phyloP scores from a whole-genome alignment of 2,113 vertebrate species.

The Columba janthina region DNA sequence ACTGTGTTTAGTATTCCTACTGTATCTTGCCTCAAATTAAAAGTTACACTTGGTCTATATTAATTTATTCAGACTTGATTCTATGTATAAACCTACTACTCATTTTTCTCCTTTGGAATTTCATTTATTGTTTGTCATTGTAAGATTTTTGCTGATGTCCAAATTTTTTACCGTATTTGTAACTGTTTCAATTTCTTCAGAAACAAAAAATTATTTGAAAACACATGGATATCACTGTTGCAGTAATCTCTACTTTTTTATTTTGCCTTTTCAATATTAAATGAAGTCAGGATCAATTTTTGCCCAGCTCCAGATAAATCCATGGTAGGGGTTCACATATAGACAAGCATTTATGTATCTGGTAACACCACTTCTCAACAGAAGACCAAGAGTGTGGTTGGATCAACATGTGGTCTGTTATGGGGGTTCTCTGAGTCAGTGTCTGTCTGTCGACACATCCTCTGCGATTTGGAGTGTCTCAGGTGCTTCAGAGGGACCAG shows the following conservation, averaged over 20 bases:
- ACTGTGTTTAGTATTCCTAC: not conserved
- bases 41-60: not conserved
- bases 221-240: not conserved
- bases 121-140: not conserved
- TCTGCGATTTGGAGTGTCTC: not conserved
- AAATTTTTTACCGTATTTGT: not conserved
- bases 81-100: not conserved
- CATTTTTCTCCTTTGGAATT: not conserved
- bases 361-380: not conserved
- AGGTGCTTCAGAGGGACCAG: not conserved
- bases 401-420: not conserved
- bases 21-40: not conserved
- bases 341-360: not conserved
- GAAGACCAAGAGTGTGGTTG: not conserved
- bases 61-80: not conserved
- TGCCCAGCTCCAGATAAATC: not conserved
- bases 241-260: not conserved
- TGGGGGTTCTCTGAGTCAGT: not conserved
- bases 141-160: not conserved
- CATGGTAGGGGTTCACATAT: not conserved
- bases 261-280: not conserved
- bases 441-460: not conserved
- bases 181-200: not conserved
- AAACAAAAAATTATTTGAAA: not conserved
- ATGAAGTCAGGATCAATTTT: not conserved